Evolutionary conservation across 2,797 vertebrate species (phyloP).

Genomic region (Sebastes diploproa): DNA sequence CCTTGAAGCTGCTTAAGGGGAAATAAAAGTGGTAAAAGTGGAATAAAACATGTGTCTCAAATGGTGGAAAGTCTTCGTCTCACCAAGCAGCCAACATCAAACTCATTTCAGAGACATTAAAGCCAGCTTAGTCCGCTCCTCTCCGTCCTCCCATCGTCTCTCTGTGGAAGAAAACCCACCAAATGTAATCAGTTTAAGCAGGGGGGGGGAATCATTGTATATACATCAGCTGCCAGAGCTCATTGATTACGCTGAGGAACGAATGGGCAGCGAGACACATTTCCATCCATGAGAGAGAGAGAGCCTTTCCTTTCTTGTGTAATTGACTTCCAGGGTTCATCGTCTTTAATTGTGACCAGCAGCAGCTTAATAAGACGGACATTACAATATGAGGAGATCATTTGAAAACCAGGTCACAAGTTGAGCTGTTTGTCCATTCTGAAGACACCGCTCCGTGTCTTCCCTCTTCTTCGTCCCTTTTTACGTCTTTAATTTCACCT

Average conservation of each 20-base stretch:
- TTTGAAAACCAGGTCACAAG: neutral
- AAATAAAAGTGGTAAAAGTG: no score
- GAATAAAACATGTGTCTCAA: no score
- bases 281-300: neutral
- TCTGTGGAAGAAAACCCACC: neutral
- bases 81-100: neutral
- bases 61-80: no score
- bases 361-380: neutral
- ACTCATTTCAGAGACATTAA: slow-evolving; percentile 5
- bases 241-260: slow-evolving; percentile 14
- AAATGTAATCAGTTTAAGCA: slow-evolving; percentile 13
- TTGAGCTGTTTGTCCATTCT: neutral
- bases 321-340: neutral
- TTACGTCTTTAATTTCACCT: neutral
- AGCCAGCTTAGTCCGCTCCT: neutral
- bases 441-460: neutral
- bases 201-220: neutral
- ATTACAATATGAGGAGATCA: neutral
- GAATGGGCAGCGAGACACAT: neutral
- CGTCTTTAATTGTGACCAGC: neutral
- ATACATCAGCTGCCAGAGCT: slow-evolving; percentile 17
- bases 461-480: neutral
- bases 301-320: neutral
- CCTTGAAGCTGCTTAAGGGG: no score
- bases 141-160: neutral